phyloP scores from a whole-genome alignment of 2,888 invertebrate species.

The Alentia gelatinosa region DNA sequence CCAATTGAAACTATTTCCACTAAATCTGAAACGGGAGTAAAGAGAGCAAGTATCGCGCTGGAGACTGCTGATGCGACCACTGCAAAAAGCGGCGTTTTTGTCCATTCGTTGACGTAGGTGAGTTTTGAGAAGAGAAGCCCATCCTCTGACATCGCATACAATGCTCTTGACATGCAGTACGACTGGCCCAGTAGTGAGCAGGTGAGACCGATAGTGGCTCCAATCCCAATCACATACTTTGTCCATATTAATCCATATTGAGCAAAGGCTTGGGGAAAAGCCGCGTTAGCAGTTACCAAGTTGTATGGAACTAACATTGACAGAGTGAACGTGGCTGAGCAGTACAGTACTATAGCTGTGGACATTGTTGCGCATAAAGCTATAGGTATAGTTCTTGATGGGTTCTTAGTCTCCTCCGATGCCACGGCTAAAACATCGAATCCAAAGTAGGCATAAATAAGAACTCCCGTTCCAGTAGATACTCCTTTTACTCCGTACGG shows the following conservation, averaged over 20 bases:
- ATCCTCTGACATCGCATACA: neutral
- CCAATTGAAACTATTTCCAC: constrained; percentile 27
- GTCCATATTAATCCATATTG: neutral
- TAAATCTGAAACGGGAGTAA: neutral
- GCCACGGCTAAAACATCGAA: constrained; percentile 8
- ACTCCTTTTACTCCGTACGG: neutral
- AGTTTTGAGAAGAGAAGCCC: neutral
- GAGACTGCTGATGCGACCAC: neutral
- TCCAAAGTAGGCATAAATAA: constrained; percentile 5
- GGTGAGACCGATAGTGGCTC: neutral
- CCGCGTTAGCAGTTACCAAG: neutral
- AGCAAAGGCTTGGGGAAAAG: neutral
- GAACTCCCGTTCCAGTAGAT: neutral
- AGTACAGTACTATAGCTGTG: neutral
- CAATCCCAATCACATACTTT: neutral
- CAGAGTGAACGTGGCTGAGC: neutral
- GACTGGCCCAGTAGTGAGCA: constrained; percentile 32
- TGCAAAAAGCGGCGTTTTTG: neutral
- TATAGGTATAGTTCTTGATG: neutral
- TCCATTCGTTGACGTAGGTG: neutral
- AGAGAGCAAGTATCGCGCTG: neutral
- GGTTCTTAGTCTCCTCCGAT: constrained; percentile 31
- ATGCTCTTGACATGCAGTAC: neutral
- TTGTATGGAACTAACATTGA: neutral
- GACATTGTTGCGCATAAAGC: neutral